Conservation (phyloP, 2,113 vertebrate species). For the Bubo blakistoni region DNA sequence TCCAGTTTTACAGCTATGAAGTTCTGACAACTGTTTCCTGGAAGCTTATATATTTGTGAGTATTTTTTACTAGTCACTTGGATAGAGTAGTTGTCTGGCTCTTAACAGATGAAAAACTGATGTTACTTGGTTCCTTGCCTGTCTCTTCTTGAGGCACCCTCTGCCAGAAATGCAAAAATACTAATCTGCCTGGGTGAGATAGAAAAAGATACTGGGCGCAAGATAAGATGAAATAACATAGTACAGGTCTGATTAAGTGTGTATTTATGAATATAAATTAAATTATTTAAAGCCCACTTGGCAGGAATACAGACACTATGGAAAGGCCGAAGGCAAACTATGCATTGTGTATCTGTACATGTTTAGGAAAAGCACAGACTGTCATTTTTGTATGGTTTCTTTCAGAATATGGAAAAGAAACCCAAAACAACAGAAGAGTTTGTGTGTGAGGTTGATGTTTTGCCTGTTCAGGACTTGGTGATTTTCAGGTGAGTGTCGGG, state of each 20-base stretch:
- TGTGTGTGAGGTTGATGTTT: background rate
- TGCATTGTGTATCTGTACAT: background rate
- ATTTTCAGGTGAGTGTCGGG: background rate
- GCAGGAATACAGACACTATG: background rate
- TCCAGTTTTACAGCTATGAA: background rate
- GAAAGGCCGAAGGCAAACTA: background rate
- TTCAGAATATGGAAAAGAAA: background rate
- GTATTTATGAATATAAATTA: background rate
- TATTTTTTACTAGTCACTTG: background rate
- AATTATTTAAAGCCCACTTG: background rate
- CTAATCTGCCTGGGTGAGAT: background rate
- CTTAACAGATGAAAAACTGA: background rate
- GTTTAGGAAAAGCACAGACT: background rate
- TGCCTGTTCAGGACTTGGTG: background rate
- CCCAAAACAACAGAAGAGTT: background rate
- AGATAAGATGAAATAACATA: background rate
- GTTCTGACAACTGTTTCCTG: background rate
- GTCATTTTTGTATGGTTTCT: background rate
- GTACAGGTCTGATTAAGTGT: background rate
- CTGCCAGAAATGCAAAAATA: background rate
- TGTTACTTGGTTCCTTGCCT: background rate
- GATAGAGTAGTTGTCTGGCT: background rate
- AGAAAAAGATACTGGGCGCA: background rate
- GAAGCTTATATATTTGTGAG: background rate
- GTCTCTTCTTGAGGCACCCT: background rate